These are phyloP conservation scores for Sussaba pulchella DNA, from an alignment of 2,888 invertebrate species.

Conservation along the genomic window DNA sequence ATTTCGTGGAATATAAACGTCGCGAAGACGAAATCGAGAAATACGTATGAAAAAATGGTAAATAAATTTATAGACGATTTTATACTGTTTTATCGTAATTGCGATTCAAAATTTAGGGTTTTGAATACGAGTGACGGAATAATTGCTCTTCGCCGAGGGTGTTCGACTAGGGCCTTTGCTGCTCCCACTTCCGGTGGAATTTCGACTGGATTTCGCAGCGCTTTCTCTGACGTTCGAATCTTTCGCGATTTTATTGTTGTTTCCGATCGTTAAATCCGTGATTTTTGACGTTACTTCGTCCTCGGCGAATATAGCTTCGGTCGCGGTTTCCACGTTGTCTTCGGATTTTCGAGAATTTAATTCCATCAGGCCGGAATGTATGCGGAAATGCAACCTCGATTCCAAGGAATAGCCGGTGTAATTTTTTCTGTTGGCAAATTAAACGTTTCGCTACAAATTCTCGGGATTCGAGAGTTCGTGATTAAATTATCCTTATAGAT, in stretches of 20 bases:
- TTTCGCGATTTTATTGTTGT: conserved; percentile 1
- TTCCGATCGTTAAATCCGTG: conserved; percentile 16
- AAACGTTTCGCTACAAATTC: too few relatives aligned
- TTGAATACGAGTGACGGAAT: conserved; percentile 51
- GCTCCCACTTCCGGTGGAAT: conserved; percentile 22
- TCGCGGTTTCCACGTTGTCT: conserved; percentile 62
- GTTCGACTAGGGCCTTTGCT: conserved; percentile 51
- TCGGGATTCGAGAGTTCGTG: too few relatives aligned
- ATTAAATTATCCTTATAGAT: too few relatives aligned
- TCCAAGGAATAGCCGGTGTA: conserved; percentile 95
- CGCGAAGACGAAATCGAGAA: background rate
- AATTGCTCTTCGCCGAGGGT: conserved; percentile 39
- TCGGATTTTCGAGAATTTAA: conserved; percentile 81
- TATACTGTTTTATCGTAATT: background rate
- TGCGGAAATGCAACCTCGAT: conserved; percentile 94
- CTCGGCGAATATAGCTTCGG: conserved; percentile 66
- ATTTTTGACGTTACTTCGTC: conserved; percentile 35
- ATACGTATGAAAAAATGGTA: conserved; percentile 5
- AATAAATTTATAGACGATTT: conserved; percentile 1
- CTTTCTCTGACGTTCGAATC: conserved; percentile 31
- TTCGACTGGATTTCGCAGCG: conserved; percentile 25
- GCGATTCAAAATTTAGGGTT: background rate
- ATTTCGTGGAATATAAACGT: background rate
- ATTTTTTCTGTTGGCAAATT: conserved; percentile 89
- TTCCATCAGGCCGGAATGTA: conserved; percentile 90